Percentiles rank a stretch among this genome's conserved stretches.
Conservation (phyloP, 2,797 vertebrate genomes). For the Loris lydekkerianus region DNA sequence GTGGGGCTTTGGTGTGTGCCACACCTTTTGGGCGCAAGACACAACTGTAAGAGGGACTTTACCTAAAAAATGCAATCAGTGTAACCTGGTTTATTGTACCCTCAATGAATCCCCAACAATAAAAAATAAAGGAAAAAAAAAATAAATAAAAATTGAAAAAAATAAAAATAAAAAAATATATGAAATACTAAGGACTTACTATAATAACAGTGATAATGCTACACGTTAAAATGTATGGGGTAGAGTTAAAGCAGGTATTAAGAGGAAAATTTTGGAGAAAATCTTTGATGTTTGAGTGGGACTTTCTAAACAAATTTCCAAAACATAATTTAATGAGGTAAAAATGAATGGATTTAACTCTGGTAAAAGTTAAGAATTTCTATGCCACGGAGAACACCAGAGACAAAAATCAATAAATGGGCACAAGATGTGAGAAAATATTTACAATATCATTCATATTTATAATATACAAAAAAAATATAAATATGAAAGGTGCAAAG, state of each 20-base stretch:
- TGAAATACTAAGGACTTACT: not conserved
- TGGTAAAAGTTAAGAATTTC: constrained; percentile 22
- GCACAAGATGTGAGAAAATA: not conserved
- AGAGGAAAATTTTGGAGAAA: not conserved
- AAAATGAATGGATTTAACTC: not conserved
- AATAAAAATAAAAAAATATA: not conserved
- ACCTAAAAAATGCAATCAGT: too few relatives aligned
- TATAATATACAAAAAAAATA: constrained; percentile 25
- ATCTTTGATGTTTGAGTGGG: not conserved
- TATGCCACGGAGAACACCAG: not conserved
- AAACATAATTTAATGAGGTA: not conserved
- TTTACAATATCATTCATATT: not conserved
- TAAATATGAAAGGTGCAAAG: not conserved
- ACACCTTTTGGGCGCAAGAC: too few relatives aligned
- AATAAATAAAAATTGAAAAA: too few relatives aligned
- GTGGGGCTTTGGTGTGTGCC: too few relatives aligned
- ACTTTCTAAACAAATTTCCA: not conserved
- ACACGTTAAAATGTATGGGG: not conserved
- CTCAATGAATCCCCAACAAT: too few relatives aligned
- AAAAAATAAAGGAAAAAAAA: too few relatives aligned
- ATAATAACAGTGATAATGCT: not conserved
- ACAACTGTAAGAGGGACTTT: too few relatives aligned
- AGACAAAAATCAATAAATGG: constrained; percentile 16
- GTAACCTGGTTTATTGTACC: too few relatives aligned
- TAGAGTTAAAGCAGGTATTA: not conserved